Base-by-base conservation (phyloP, 2,888 invertebrate genomes). In the Torymus auratus region DNA sequence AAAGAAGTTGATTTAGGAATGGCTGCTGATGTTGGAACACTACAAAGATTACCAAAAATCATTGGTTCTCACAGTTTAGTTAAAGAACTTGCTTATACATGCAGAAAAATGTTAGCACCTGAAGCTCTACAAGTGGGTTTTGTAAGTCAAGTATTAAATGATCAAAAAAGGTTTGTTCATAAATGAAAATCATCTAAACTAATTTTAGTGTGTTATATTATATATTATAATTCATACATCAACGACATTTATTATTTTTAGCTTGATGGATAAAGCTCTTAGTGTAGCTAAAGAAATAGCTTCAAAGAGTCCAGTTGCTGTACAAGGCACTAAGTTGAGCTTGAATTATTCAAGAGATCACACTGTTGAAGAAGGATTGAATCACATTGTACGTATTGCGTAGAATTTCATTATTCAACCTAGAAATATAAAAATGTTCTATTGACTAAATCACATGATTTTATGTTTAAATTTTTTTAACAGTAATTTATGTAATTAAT, bases 11-110 rank as follows among this genome's bases (percentile, higher is more conserved):
- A 94, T 56, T 92, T 95, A 74, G 99, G 99, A 0, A 92, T 99
- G 91, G 98, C 99, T 3, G 98, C 99, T 3, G 99, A 99, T 92
- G 96, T 99, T 0, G 99, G 99, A 0, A 95, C 96, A 0, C 91
- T 99, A 58, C 99, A 99, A 90, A 93, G 99, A 83, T 91, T 99
- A 15, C 99, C 99, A 1, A 98, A 97, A 92, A 91, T 96, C 2
- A 93, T 99, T 52, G 97, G 98, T 17, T 98, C 95, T 86, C 94
- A 96, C 56, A 98, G 98, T 84, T 92, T 97, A 82, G 96, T 94
- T 0, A 92, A 98, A 20, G 99, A 99, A 89, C 91, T 99, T 0
- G 96, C 96, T 82, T 96, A 93, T 85, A 98, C 99, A 0, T 97
- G 95, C 0, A 92, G 99, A 58, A 96, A 95, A 88, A 93, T 99